Evolutionary conservation across 2,888 invertebrate species (phyloP).

Genomic region (Psylliodes chrysocephalus): DNA sequence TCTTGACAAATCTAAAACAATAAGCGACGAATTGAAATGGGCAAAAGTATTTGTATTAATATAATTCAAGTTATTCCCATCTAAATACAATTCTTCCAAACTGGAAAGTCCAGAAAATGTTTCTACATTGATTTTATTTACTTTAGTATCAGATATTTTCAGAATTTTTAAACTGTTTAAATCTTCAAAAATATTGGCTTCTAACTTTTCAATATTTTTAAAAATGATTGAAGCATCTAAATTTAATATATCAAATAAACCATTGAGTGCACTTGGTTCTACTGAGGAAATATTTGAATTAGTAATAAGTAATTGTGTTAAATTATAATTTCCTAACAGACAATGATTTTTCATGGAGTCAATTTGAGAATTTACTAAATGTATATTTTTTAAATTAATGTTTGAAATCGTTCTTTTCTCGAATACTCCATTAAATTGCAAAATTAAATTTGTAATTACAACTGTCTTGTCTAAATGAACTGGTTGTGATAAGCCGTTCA

Average conservation of each 20-base stretch:
- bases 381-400: slow-evolving; percentile 2
- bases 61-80: neutral
- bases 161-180: neutral
- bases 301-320: slow-evolving; percentile 19
- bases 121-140: slow-evolving; percentile 6
- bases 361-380: slow-evolving; percentile 14
- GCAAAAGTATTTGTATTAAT: neutral
- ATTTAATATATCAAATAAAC: slow-evolving; percentile 14
- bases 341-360: slow-evolving; percentile 7
- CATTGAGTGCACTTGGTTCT: slow-evolving; percentile 15
- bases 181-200: slow-evolving; percentile 6
- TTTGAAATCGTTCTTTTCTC: neutral
- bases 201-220: slow-evolving; percentile 13
- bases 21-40: no score
- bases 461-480: slow-evolving; percentile 4
- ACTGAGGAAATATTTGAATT: slow-evolving; percentile 9
- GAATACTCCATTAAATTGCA: slow-evolving; percentile 18
- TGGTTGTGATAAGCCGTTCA: slow-evolving; percentile 14
- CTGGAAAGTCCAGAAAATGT: slow-evolving; percentile 18
- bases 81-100: slow-evolving; percentile 12
- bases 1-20: no score
- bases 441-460: neutral
- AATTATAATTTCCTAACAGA: slow-evolving; percentile 15
- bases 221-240: slow-evolving; percentile 27
- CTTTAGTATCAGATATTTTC: slow-evolving; percentile 4